phyloP scores from a whole-genome alignment of 2,888 invertebrate species.

The Caenorhabditis uteleia region DNA sequence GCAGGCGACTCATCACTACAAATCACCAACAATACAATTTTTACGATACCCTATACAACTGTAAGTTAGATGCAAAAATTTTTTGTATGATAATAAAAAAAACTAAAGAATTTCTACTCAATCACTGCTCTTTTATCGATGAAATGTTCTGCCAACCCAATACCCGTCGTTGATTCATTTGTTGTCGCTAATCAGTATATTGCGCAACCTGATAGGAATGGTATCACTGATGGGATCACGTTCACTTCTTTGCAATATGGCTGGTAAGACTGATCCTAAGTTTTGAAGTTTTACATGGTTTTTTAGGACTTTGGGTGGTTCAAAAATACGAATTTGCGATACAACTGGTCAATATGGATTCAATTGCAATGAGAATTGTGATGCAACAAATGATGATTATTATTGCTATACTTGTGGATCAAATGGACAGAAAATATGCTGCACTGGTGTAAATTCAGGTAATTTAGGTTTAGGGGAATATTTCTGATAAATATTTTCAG shows the following conservation, averaged over 20 bases:
- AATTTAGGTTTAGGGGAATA: not conserved
- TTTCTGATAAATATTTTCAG: slow-evolving; percentile 4
- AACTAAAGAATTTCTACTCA: slow-evolving; percentile 15
- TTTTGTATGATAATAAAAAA: not conserved
- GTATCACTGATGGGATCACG: too few species aligned
- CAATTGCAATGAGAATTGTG: slow-evolving; percentile 39
- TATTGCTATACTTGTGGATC: slow-evolving; percentile 32
- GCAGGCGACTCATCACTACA: slow-evolving; percentile 4
- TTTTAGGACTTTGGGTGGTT: slow-evolving; percentile 15
- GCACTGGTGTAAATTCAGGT: slow-evolving; percentile 19
- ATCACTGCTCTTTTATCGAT: slow-evolving; percentile 20
- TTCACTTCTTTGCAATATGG: too few species aligned
- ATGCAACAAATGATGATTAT: slow-evolving; percentile 14
- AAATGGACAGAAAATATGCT: slow-evolving; percentile 33
- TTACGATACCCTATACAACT: slow-evolving; percentile 11
- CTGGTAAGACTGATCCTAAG: slow-evolving; percentile 1
- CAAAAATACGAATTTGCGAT: slow-evolving; percentile 14
- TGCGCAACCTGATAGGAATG: slow-evolving; percentile 12
- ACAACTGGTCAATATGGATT: slow-evolving; percentile 28
- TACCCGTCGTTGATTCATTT: slow-evolving; percentile 14
- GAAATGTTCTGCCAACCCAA: slow-evolving; percentile 12
- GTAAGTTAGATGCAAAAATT: slow-evolving; percentile 6
- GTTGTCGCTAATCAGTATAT: slow-evolving; percentile 10
- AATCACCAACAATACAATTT: slow-evolving; percentile 8
- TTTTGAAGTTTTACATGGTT: not conserved